Conservation (phyloP, 2,888 invertebrate genomes). For the Proisotoma minuta region DNA sequence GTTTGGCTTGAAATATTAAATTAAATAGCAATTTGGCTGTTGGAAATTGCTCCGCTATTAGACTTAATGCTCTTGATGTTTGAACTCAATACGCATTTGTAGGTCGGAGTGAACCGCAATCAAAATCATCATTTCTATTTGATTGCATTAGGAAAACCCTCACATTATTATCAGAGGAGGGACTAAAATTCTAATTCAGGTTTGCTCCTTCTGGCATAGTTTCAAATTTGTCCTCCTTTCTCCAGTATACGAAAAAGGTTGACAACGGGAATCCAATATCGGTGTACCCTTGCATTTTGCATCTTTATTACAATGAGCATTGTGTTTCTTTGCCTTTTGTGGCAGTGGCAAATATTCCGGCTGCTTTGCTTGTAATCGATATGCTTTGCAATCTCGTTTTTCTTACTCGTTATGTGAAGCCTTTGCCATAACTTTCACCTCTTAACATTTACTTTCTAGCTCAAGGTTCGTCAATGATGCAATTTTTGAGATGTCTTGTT, state of each 20-base stretch:
- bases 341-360: background rate
- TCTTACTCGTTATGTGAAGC: no score
- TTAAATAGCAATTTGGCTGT: no score
- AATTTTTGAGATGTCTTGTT: background rate
- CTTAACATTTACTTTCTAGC: background rate
- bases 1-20: no score
- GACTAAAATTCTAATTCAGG: background rate
- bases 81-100: no score
- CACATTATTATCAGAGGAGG: no score
- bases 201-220: background rate
- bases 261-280: background rate
- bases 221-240: background rate
- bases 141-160: no score
- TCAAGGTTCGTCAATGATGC: background rate
- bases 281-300: background rate
- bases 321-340: background rate
- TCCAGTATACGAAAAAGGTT: background rate
- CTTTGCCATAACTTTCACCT: background rate
- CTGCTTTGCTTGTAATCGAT: background rate
- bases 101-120: no score
- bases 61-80: no score
- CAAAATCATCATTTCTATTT: no score
- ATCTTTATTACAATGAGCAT: conserved; percentile 15
- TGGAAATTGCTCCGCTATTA: no score
- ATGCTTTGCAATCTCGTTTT: background rate